Evolutionary conservation across 2,113 vertebrate genomes (phyloP), one percentile per base, ranked within the genome.

Genomic region (Myiopsitta monachus): DNA sequence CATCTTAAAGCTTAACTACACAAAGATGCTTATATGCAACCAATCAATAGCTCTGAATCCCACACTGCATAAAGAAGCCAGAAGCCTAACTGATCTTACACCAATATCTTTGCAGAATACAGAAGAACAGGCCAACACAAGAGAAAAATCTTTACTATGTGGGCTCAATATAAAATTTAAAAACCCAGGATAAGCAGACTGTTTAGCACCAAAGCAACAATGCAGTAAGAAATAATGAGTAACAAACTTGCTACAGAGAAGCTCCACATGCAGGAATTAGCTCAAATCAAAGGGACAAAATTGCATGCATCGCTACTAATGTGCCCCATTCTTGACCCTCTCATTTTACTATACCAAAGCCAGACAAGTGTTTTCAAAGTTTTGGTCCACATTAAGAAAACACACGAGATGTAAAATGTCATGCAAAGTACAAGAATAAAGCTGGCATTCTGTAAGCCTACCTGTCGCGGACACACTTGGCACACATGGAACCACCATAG

Each of bases 401-500:
- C 1, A 16, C 1, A 18, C 0, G 8, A 68, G 23, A 43, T 23
- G 14, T 4, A 46, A 33, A 31, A 5, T 11, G 30, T 41, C 4
- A 0, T 1, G 30, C 0, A 0, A 62, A 44, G 11, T 18, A 73
- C 2, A 6, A 43, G 33, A 70, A 46, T 2, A 10, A 23, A 75
- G 27, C 5, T 10, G 33, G 5, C 22, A 17, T 30, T 28, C 36
- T 24, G 19, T 2, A 12, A 11, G 74, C n/a, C 98, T 96, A 99
- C 99, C 99, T 99, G 98, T 99, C 99, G 2, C 99, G 99, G 78
- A 99, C 99, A 97, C 98, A 99, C 95, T 99, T 99, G 49, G 99
- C 99, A 64, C 99, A 99, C 99, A 99, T 99, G 96, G 99, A 99
- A 23, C 99, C 99, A 52, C 99, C 99, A 13, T 99, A 99, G 47